phyloP scores from a whole-genome alignment of 2,113 vertebrate genomes.

The Chionis minor region DNA sequence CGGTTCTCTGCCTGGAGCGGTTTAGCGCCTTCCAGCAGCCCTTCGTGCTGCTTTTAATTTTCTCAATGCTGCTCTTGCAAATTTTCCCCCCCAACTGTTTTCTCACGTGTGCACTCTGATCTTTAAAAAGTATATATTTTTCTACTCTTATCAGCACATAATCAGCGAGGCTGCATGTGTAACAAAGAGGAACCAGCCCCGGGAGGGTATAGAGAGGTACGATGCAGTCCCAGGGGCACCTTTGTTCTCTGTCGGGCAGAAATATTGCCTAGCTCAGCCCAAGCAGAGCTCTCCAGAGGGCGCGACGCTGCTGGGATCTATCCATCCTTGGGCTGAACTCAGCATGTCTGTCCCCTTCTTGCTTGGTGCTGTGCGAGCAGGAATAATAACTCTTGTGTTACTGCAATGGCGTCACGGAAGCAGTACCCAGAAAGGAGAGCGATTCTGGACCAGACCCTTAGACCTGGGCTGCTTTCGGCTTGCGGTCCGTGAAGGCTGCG shows the following conservation, averaged over 20 bases:
- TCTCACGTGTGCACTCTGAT: background rate
- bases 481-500: rapidly evolving
- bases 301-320: background rate
- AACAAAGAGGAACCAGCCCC: background rate
- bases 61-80: background rate
- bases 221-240: background rate
- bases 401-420: background rate
- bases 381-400: background rate
- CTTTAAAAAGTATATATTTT: background rate
- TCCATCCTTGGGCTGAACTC: background rate
- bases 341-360: rapidly evolving
- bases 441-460: background rate
- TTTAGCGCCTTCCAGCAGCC: background rate
- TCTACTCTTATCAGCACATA: background rate
- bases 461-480: background rate
- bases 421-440: background rate
- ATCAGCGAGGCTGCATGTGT: background rate
- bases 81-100: background rate
- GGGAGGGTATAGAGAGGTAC: background rate
- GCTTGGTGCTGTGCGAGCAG: background rate
- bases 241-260: background rate
- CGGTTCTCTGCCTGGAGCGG: background rate
- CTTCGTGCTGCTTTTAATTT: background rate
- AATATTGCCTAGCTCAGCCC: background rate
- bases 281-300: background rate